phyloP scores from a whole-genome alignment of 2,797 vertebrate genomes.

The Sebastes glaucus region DNA sequence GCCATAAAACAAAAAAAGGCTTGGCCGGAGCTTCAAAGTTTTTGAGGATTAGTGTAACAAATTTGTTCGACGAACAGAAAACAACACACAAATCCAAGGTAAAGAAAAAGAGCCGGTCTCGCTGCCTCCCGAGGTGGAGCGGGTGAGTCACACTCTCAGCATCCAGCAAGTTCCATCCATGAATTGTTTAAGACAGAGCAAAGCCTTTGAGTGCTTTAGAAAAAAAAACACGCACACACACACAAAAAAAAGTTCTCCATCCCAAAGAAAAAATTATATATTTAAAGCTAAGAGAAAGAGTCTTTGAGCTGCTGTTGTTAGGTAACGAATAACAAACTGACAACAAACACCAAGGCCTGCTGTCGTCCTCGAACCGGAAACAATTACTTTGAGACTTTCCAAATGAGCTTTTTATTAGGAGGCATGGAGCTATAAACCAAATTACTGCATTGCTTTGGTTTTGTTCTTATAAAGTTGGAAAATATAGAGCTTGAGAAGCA shows the following conservation, averaged over 20 bases:
- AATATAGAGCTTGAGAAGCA: constrained; percentile 30
- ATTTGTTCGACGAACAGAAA: constrained; percentile 48
- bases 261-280: constrained; percentile 40
- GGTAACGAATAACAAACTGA: constrained; percentile 70
- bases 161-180: constrained; percentile 73
- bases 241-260: background rate
- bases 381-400: constrained; percentile 78
- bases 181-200: constrained; percentile 75
- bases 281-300: constrained; percentile 55
- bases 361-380: constrained; percentile 64
- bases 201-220: constrained; percentile 61
- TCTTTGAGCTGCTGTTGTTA: constrained; percentile 72
- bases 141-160: constrained; percentile 68
- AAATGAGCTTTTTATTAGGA: constrained; percentile 74
- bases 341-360: constrained; percentile 62
- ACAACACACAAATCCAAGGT: constrained; percentile 63
- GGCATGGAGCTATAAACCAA: constrained; percentile 66
- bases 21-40: constrained; percentile 11
- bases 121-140: constrained; percentile 66
- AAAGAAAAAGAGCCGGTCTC: constrained; percentile 50
- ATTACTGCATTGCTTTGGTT: constrained; percentile 63
- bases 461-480: constrained; percentile 61
- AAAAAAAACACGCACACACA: constrained; percentile 7
- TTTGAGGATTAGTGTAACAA: constrained; percentile 45
- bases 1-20: constrained; percentile 52